Evolutionary conservation across 2,797 vertebrate species (phyloP).

Genomic region (Tenualosa thibaudeaui): DNA sequence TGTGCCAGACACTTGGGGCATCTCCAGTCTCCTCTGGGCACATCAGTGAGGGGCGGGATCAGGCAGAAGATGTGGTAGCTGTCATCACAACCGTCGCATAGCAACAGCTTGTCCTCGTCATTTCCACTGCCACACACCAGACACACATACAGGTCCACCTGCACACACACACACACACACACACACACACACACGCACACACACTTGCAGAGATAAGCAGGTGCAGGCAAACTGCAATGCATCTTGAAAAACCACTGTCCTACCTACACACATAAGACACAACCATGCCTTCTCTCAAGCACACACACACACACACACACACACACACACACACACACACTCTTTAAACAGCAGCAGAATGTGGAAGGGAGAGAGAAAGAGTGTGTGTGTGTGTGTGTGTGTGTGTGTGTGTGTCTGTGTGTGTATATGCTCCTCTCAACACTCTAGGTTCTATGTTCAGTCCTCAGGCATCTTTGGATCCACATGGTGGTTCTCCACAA

Average conservation of each 20-base stretch:
- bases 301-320: neutral
- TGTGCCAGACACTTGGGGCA: conserved; percentile 97
- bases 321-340: neutral
- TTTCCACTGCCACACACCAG: conserved; percentile 90
- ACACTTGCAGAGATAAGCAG: neutral
- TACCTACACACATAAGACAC: neutral
- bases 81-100: conserved; percentile 96
- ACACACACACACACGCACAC: neutral
- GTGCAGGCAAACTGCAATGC: neutral
- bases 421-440: too few species aligned
- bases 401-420: too few species aligned
- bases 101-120: conserved; percentile 89
- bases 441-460: too few species aligned
- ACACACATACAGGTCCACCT: conserved; percentile 96
- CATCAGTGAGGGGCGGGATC: conserved; percentile 88
- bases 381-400: too few species aligned
- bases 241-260: neutral
- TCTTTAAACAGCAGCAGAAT: too few species aligned
- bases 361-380: too few species aligned
- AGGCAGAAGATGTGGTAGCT: conserved; percentile 98
- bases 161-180: conserved; percentile 33
- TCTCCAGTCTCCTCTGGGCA: conserved; percentile 96
- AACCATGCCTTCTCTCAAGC: neutral
- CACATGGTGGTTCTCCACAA: too few species aligned
- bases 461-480: too few species aligned